Conservation (phyloP, 2,797 vertebrate genomes). For the Menidia menidia region DNA sequence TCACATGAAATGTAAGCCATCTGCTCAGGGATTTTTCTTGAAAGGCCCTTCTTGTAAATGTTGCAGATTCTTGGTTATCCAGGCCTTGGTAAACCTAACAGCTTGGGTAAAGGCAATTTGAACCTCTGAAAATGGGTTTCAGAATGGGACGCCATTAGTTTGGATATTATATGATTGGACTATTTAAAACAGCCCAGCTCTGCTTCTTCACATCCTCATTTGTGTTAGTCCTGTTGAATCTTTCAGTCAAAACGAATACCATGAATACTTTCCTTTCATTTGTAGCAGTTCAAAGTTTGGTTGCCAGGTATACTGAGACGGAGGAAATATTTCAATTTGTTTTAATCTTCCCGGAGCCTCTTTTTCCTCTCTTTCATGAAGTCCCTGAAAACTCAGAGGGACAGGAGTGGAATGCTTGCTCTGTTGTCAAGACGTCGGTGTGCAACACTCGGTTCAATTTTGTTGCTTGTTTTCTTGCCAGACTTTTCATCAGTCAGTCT, state of each 20-base stretch:
- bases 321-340: neutral
- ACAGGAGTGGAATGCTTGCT: slow-evolving; percentile 1
- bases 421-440: slow-evolving; percentile 15
- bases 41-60: neutral
- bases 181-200: slow-evolving; percentile 11
- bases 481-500: slow-evolving; percentile 30
- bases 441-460: slow-evolving; percentile 26
- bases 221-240: slow-evolving; percentile 23
- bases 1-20: neutral
- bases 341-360: slow-evolving; percentile 2
- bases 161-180: no score
- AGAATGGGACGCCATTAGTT: no score
- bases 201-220: slow-evolving; percentile 23
- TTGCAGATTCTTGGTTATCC: no score
- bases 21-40: neutral
- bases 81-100: no score
- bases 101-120: no score
- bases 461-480: slow-evolving; percentile 33
- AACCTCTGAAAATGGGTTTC: no score
- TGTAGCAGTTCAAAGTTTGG: slow-evolving; percentile 10
- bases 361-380: neutral
- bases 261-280: slow-evolving; percentile 11
- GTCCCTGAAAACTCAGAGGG: slow-evolving; percentile 6
- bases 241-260: slow-evolving; percentile 20
- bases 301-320: slow-evolving; percentile 11